Evolutionary conservation across 2,113 vertebrate species (phyloP), one percentile per base, ranked within the genome.

Genomic region (Sylvia atricapilla): DNA sequence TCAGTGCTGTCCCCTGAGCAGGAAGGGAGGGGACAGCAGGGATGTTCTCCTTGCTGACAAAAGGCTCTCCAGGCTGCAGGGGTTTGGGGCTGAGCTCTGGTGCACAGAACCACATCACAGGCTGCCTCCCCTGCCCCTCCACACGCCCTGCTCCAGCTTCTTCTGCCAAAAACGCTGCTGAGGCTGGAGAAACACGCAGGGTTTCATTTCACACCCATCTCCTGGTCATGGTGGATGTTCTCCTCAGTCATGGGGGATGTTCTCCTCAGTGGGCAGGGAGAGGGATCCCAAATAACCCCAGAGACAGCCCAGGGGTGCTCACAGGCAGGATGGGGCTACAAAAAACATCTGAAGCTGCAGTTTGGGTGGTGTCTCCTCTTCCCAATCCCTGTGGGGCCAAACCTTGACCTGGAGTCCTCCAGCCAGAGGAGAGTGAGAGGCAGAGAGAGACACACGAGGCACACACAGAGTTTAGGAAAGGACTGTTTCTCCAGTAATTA

Each of bases 21-120:
- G 17, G 21, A 30, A 41, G 43, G 33, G 13, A 60, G 28, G 4
- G 28, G 18, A 43, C 3, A 28, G 46, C 20, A 53, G 11, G 33
- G 10, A 41, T 10, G 1, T 37, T 72, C 7, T 53, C n/a, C 63
- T 33, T 2, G 0, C 20, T 11, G 27, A 63, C 8, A 10, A 35
- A 64, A 64, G 33, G 35, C 14, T 74, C 28, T 59, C 19, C 41
- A 47, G 52, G 35, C 60, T 55, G 49, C 39, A 41, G 43, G 53
- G 58, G 13, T 14, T 49, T 5, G 23, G 39, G 43, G 30, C 13
- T 13, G 19, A 73, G 75, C 2, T 0, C n/a, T 59, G n/a, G n/a
- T 11, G 49, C 23, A 9, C 52, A 63, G 68, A 59, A 12, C 19
- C 4, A 0, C 13, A 0, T 3, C 67, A 44, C 59, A 27, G 2